Evolutionary conservation across 2,888 invertebrate species (phyloP), one percentile per base, ranked within the genome.

Genomic region (Eupeodes latifasciatus): DNA sequence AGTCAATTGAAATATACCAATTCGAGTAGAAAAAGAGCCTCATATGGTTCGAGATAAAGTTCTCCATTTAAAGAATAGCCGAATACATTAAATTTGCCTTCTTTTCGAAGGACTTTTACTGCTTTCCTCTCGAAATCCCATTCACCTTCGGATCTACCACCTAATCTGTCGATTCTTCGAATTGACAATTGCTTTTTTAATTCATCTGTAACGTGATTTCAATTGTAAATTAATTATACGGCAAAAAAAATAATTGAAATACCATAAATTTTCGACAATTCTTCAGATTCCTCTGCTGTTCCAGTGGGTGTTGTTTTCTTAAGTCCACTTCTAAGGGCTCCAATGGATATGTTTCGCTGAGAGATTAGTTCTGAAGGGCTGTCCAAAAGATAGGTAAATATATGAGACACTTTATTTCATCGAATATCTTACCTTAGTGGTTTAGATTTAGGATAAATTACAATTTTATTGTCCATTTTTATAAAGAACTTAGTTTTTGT

Each of bases 31-130:
- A 93, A 93, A 12, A 93, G 57, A 0, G 93, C 92, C 74, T 93
- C 93, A 51, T 91, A 93, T 59, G 91, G 91, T 61, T 92, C 92
- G 80, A 93, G 90, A 82, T 91, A 93, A 0, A 90, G 89, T 61
- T 91, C 90, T 0, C 92, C 92, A 7, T 91, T 81, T n/a, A 85
- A 61, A 49, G 90, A 92, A 51, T 92, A 91, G 0, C 93, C 93
- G 82, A 92, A 93, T 16, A 90, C 90, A 9, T 91, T 91, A 87
- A 93, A 93, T 90, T 93, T 93, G 0, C 93, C 93, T 90, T 92
- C 92, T 79, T 92, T 93, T 4, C 90, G 91, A 9, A 91, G 19
- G 0, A 93, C 90, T 71, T 92, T 92, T 0, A 92, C 92, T 4
- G 91, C 91, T 74, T 91, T 90, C 66, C 90, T 89, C 11, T 90